A percentile compares a stretch with the other conserved stretches of the same genome.
Conservation (phyloP, 2,113 vertebrate species). For the Odontesthes bonariensis region DNA sequence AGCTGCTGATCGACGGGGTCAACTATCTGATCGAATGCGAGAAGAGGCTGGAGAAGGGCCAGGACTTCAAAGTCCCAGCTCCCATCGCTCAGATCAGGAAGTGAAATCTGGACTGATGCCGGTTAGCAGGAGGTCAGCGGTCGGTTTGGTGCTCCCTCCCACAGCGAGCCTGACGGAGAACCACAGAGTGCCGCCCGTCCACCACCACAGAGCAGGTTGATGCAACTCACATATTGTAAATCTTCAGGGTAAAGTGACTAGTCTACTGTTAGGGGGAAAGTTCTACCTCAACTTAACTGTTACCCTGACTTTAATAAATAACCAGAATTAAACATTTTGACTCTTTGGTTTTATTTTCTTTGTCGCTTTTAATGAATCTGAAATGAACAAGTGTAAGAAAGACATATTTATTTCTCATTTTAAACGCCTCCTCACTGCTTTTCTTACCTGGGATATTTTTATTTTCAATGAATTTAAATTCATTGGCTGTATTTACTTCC, state of each 20-base stretch:
- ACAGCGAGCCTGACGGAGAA: slow-evolving; percentile 8
- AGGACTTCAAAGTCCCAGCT: slow-evolving; percentile 91
- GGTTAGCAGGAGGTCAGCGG: neutral
- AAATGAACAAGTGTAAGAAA: neutral
- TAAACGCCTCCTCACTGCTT: too few species aligned
- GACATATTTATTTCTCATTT: too few species aligned
- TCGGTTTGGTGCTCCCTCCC: neutral
- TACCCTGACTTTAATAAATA: slow-evolving; percentile 66
- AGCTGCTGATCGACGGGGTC: slow-evolving; percentile 90
- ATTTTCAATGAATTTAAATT: too few species aligned
- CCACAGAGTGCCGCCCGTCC: slow-evolving; percentile 2
- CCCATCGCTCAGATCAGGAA: slow-evolving; percentile 89
- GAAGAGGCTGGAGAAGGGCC: slow-evolving; percentile 91
- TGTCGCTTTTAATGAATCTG: neutral
- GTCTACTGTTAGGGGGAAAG: slow-evolving; percentile 30
- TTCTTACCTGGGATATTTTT: too few species aligned
- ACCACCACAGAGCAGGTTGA: neutral
- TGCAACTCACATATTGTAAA: neutral
- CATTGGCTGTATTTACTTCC: too few species aligned
- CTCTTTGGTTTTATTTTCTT: neutral
- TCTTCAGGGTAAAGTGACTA: slow-evolving; percentile 28
- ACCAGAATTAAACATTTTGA: slow-evolving; percentile 52
- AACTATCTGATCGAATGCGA: slow-evolving; percentile 93
- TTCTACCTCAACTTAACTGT: slow-evolving; percentile 68
- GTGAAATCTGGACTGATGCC: slow-evolving; percentile 67